Percentiles rank a stretch among this genome's conserved stretches.
Conservation (phyloP, 2,113 vertebrate species). For the Willisornis vidua region DNA sequence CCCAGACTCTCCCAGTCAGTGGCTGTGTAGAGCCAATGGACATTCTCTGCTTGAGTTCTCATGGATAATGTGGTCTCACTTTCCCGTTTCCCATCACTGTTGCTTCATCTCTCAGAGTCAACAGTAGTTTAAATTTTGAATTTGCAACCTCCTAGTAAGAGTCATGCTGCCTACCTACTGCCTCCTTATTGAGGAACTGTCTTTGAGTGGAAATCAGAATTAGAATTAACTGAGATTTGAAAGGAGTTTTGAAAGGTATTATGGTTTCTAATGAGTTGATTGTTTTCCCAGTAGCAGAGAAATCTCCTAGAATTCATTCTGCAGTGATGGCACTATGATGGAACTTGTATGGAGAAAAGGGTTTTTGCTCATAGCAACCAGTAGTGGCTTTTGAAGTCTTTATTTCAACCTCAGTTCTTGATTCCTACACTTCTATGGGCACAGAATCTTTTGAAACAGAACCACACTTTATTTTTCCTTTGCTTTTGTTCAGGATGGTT, state of each 20-base stretch:
- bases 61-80: fast-evolving
- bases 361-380: not conserved
- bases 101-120: not conserved
- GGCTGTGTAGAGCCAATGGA: not conserved
- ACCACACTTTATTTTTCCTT: not conserved
- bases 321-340: not conserved
- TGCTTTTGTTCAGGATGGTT: not conserved
- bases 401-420: not conserved
- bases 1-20: not conserved
- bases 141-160: not conserved
- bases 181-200: not conserved
- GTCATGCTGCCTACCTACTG: not conserved
- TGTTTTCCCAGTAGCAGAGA: not conserved
- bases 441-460: not conserved
- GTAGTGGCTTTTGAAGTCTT: not conserved
- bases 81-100: not conserved
- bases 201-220: not conserved
- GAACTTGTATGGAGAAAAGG: not conserved
- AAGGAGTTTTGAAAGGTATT: not conserved
- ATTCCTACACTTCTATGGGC: not conserved
- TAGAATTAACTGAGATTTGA: not conserved
- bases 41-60: not conserved
- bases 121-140: not conserved
- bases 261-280: not conserved
- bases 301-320: not conserved